Base-by-base conservation (phyloP, 2,113 vertebrate genomes). In the Triplophysa siluroides region DNA sequence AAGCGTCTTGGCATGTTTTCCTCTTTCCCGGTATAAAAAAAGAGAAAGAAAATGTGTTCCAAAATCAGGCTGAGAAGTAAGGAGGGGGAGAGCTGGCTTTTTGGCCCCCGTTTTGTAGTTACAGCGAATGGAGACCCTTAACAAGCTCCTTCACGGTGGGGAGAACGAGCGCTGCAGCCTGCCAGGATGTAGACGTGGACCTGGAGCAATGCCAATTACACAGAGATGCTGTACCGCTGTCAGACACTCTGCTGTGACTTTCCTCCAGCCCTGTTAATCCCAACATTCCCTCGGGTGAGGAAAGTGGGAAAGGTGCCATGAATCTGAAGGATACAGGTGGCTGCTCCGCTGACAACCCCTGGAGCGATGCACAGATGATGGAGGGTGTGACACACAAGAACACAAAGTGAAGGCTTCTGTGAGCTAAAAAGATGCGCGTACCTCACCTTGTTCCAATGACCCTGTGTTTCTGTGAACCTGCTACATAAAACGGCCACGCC, bases 191-290 rank as follows among this genome's bases (percentile, higher is more conserved):
- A 66, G 81, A 66, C 58, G 16, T 71, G 56, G 81, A 80, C 82
- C 79, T 83, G 79, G 79, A 82, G 73, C 79, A 58, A 75, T 83
- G 83, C 85, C 83, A 87, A 87, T 85, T 87, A 85, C 73, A 80
- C 52, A 69, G 69, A 73, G 73, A 85, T 64, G 74, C 81, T 50
- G 41, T 75, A 74, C 54, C 29, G 56, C 82, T 50, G 63, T 74
- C 79, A 73, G 81, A 56, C 23, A 50, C 79, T 62, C 73, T 70
- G 79, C 43, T n/a, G 71, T 50, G 78, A 62, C 78, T 21, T 19
- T 75, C 80, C 50, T 76, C 33, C 50, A 83, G 77, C 78, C 76
- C 61, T 66, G 52, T 78, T 80, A 85, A 87, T 85, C 81, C 77
- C 70, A 69, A 67, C n/a, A 78, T 47, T 63, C 79, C 79, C 81